These are phyloP conservation scores for Philhelius pedissequus DNA, from an alignment of 2,888 invertebrate genomes.

Conservation along the genomic window DNA sequence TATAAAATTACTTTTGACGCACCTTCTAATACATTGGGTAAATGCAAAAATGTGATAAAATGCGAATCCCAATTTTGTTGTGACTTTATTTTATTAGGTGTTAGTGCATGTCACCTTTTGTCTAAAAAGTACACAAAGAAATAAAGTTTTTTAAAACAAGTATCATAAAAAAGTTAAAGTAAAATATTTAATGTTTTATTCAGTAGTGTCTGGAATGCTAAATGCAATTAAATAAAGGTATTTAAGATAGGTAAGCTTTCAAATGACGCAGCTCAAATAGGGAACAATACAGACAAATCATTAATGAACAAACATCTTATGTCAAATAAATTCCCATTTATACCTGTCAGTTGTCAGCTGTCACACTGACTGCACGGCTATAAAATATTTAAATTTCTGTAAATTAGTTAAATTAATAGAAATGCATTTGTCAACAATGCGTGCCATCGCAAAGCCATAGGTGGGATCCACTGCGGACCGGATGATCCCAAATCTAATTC, in stretches of 20 bases:
- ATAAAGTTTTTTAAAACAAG: no score
- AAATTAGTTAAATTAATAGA: constrained; percentile 68
- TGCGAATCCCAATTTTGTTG: no score
- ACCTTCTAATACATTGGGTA: no score
- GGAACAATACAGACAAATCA: background rate
- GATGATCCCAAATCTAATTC: constrained; percentile 61
- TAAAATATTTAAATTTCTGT: constrained; percentile 53
- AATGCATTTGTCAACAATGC: constrained; percentile 64
- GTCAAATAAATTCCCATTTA: constrained; percentile 41
- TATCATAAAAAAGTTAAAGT: no score
- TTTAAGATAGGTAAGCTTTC: background rate
- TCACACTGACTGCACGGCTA: constrained; percentile 17
- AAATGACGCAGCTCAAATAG: background rate
- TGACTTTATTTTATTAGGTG: no score
- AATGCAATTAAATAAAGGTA: background rate
- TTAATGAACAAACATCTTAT: constrained; percentile 31
- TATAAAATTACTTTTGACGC: no score
- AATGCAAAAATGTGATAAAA: no score
- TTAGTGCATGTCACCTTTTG: no score
- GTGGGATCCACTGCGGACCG: constrained; percentile 3
- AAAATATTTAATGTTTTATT: background rate
- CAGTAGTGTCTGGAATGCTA: background rate
- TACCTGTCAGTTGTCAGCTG: constrained; percentile 62
- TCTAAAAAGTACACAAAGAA: no score
- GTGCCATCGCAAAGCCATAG: constrained; percentile 24